These are phyloP conservation scores for Lithophane semibrunnea DNA, from an alignment of 2,888 invertebrate genomes.

Conservation along the genomic window DNA sequence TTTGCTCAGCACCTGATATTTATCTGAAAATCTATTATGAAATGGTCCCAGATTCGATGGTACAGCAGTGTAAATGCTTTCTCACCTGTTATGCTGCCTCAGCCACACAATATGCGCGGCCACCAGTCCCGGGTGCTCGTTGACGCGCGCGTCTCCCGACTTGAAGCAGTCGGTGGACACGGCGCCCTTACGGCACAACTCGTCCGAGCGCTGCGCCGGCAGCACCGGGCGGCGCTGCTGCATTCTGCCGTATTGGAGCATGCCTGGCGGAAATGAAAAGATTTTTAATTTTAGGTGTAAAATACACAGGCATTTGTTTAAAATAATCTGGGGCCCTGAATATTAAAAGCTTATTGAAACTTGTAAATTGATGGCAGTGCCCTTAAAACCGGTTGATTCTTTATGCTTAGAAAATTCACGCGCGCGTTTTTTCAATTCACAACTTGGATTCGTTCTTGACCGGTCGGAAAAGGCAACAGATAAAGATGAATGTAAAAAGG, in stretches of 20 bases:
- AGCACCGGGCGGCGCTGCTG: constrained; percentile 91
- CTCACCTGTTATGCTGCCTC: constrained; percentile 92
- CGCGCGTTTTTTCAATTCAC: not conserved
- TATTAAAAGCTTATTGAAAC: not conserved
- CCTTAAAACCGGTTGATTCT: not conserved
- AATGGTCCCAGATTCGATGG: not conserved
- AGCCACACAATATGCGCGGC: constrained; percentile 94
- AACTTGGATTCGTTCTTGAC: not conserved
- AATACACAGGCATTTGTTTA: not conserved
- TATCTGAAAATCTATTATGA: not conserved
- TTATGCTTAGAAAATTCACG: not conserved
- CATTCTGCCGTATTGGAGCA: constrained; percentile 92
- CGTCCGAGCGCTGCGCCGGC: constrained; percentile 91
- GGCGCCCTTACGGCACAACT: constrained; percentile 93
- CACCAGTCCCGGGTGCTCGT: constrained; percentile 95
- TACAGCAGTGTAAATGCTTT: not conserved
- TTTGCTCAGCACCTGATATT: not conserved
- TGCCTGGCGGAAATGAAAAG: constrained; percentile 71
- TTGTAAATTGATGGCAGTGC: not conserved
- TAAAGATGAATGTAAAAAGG: not conserved
- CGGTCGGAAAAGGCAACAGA: not conserved
- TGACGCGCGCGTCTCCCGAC: constrained; percentile 94
- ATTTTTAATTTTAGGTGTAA: not conserved
- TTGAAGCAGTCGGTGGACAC: constrained; percentile 94
- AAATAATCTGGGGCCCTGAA: not conserved